phyloP scores from a whole-genome alignment of 2,113 vertebrate genomes.

The Scomber japonicus region DNA sequence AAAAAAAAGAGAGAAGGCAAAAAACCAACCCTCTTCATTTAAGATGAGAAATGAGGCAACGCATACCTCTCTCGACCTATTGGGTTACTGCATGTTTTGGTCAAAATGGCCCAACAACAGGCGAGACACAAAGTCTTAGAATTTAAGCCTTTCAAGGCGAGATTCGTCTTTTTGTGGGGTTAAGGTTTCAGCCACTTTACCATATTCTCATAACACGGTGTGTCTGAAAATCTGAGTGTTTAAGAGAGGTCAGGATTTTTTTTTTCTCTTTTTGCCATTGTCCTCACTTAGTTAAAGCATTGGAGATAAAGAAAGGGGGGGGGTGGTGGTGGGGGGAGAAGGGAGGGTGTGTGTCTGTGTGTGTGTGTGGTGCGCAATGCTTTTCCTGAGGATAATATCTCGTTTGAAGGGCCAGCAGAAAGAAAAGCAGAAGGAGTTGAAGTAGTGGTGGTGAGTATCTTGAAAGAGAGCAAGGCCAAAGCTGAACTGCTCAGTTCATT shows the following conservation, averaged over 20 bases:
- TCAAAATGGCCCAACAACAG: conserved; percentile 71
- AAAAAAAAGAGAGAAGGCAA: conserved; percentile 63
- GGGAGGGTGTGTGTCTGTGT: neutral
- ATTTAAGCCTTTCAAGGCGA: conserved; percentile 54
- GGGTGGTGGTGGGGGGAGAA: conserved; percentile 10
- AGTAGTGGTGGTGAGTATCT: conserved; percentile 91
- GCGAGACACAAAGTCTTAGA: conserved; percentile 63
- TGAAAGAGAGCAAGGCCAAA: conserved; percentile 98
- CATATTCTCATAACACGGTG: conserved; percentile 62
- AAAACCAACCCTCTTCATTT: conserved; percentile 84
- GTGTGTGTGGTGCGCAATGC: conserved; percentile 23
- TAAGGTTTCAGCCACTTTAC: conserved; percentile 54
- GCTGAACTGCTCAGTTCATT: conserved; percentile 99
- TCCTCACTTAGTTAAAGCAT: conserved; percentile 80
- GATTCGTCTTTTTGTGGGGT: conserved; percentile 57
- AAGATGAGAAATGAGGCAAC: conserved; percentile 85
- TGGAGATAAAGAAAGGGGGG: conserved; percentile 71
- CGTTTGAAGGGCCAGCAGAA: conserved; percentile 87
- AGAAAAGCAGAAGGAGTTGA: conserved; percentile 91
- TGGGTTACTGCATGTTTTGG: conserved; percentile 68
- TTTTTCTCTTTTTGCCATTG: conserved; percentile 68
- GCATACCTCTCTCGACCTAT: conserved; percentile 82
- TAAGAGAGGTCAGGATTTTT: conserved; percentile 77
- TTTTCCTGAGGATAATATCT: conserved; percentile 91
- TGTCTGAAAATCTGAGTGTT: conserved; percentile 73